Evolutionary conservation across 2,888 invertebrate genomes (phyloP).

Genomic region (Lamellibrachia columna): DNA sequence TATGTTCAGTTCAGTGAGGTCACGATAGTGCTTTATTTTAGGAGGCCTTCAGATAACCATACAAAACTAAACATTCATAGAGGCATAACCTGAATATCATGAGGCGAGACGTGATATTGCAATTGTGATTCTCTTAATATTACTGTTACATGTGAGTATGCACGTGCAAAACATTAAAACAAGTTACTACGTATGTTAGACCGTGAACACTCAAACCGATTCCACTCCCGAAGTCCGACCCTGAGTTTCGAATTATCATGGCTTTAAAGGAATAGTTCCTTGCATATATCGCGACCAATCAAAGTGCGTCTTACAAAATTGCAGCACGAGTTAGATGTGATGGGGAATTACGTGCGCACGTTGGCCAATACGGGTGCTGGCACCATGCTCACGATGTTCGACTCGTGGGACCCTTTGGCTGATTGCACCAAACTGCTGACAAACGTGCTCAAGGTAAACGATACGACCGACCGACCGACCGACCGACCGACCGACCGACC

Average conservation of each 20-base stretch:
- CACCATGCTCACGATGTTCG: conserved; percentile 28
- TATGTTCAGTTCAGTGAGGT: too few relatives aligned
- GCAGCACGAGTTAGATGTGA: conserved; percentile 35
- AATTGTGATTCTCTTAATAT: not conserved
- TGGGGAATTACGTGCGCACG: conserved; percentile 30
- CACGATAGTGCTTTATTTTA: too few relatives aligned
- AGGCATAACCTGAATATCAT: too few relatives aligned
- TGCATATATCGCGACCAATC: not conserved
- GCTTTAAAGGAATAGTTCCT: too few relatives aligned
- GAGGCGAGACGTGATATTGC: too few relatives aligned
- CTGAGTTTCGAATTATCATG: too few relatives aligned
- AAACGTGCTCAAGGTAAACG: conserved; percentile 32
- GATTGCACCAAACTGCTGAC: conserved; percentile 38
- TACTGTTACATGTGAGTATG: not conserved
- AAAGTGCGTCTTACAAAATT: not conserved
- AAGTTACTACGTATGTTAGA: not conserved
- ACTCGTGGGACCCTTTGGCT: conserved; percentile 35
- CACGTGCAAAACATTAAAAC: too few relatives aligned
- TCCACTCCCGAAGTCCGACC: too few relatives aligned
- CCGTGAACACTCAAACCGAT: too few relatives aligned
- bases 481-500: not conserved
- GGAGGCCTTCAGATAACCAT: too few relatives aligned
- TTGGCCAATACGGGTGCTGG: conserved; percentile 36
- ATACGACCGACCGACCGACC: not conserved
- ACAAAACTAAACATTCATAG: too few relatives aligned